Base-by-base conservation (phyloP, 2,797 vertebrate genomes). In the Peromyscus melanophrys region DNA sequence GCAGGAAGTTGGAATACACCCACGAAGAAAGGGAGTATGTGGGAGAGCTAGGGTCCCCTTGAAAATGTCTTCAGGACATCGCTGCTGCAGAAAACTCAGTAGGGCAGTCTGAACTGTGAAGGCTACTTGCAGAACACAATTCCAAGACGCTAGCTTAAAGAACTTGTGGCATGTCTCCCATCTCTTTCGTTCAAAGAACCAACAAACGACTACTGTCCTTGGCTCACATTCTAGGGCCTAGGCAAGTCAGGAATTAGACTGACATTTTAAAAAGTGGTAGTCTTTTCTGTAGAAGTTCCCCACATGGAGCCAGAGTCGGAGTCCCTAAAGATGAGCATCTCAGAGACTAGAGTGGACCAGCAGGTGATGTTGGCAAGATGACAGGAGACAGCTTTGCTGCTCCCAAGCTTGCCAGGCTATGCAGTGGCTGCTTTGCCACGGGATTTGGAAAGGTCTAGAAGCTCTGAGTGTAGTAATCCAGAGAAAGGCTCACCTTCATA, bases 1-100 rank as follows among this genome's bases (percentile, higher is more conserved):
- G 98, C 12, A 99, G 98, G 98, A 27, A 37, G 40, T 12, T 46
- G 98, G 98, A 98, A 99, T 6, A 37, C 19, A 49, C 55, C 6
- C 2, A 13, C 10, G 1, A 16, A 19, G 59, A 34, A 43, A 49
- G 37, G 37, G 40, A 65, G 9, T 31, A n/a, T 40, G 8, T 4
- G 8, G 52, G 52, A 40, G 34, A 0, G 29, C 16, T 8, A 37
- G 16, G 29, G 55, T 8, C 19, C 17, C 80, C 75, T 11, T 14
- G 57, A 37, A 63, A 57, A n/a, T 0, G 25, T 23, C n/a, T 59
- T 57, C 5, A 43, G 71, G 43, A 43, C 55, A 67, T 11, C 0
- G 17, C 31, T 57, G 1, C 2, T 3, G 16, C 17, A 43, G 59
- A 61, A 52, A 65, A 31, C 57, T 14, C 29, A 49, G 49, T 14